Evolutionary conservation across 1,140 invertebrate genomes (phyloP).

Genomic region (Sipha flava): DNA sequence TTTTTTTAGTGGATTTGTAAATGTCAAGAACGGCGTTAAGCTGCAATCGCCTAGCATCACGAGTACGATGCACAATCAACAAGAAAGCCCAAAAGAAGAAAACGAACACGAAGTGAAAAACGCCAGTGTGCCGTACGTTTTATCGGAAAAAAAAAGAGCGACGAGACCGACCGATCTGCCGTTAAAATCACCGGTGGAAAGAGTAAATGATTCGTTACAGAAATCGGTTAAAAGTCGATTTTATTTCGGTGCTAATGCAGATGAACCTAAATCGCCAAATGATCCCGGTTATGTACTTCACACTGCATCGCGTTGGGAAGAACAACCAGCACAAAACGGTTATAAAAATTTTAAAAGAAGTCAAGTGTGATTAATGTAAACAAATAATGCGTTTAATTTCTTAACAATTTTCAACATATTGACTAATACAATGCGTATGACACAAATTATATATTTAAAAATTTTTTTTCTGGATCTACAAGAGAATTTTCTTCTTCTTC

Average conservation of each 20-base stretch:
- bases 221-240: constrained; percentile 24
- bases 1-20: background rate
- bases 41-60: constrained; percentile 22
- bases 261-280: constrained; percentile 29
- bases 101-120: constrained; percentile 12
- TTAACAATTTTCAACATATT: background rate
- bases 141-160: constrained; percentile 16
- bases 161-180: constrained; percentile 5
- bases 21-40: background rate
- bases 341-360: constrained; percentile 22
- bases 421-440: background rate
- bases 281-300: constrained; percentile 36
- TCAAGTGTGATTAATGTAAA: background rate
- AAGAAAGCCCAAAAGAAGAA: constrained; percentile 20
- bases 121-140: background rate
- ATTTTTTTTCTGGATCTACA: background rate
- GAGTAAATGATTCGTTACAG: constrained; percentile 1
- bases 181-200: background rate
- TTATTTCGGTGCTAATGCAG: background rate
- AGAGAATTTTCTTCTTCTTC: background rate
- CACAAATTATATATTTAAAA: background rate
- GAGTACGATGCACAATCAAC: constrained; percentile 3
- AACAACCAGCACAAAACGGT: background rate
- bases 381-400: background rate
- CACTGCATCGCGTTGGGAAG: constrained; percentile 35